Base-by-base conservation (phyloP, 2,113 vertebrate genomes). In the Butorides virescens region DNA sequence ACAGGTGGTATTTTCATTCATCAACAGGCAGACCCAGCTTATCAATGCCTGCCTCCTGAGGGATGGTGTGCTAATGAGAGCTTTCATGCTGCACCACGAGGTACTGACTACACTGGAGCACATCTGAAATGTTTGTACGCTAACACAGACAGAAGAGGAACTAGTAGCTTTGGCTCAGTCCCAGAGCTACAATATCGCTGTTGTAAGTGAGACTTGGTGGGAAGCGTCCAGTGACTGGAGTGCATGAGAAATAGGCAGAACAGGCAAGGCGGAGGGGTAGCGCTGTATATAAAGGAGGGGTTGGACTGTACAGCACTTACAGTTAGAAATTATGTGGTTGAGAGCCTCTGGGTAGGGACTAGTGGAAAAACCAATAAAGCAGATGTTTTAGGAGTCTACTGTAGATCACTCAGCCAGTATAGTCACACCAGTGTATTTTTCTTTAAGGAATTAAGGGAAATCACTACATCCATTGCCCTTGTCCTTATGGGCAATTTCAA, bases 381-480 rank as follows among this genome's bases (percentile, higher is more conserved):
- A 30, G 32, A 13, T 58, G 9, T 7, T 70, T 18, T 47, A n/a
- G 18, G 58, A 39, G 22, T 55, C 37, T 44, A 21, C 27, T 58
- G 37, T 26, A 74, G 16, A 10, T 58, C 0, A 0, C 8, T 52
- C 13, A 37, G 3, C 26, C 5, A 23, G 22, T 30, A 70, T 25
- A 13, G 44, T 53, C 49, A 73, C 13, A 63, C 7, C 11, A 30
- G 22, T 16, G 7, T 30, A 23, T 52, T 63, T 8, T 36, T 58
- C 26, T 59, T 26, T 36, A 59, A 70, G n/a, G 16, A 75, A 15
- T 78, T 58, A 82, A 67, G 12, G 14, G 16, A 83, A 83, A 65
- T 44, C 16, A 6, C 19, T 49, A 21, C 5, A 37, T 65, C 0
- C 0, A 7, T n/a, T 47, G 32, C 2, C 3, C 10, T n/a, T 53